A percentile compares a stretch with the other conserved stretches of the same genome.
Conservation (phyloP, 2,113 vertebrate genomes). For the Halcyon senegalensis region DNA sequence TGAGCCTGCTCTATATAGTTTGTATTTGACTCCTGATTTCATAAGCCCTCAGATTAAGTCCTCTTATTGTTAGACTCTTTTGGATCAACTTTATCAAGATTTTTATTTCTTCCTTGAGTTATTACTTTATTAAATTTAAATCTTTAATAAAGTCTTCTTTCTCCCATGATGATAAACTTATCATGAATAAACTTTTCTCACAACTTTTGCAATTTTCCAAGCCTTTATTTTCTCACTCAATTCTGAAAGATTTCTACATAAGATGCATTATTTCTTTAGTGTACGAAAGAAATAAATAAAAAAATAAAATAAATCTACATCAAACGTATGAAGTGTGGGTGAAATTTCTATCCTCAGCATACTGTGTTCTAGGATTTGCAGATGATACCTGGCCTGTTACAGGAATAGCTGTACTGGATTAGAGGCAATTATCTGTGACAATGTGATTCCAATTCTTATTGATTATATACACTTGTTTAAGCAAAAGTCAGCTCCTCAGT, state of each 20-base stretch:
- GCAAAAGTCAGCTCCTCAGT: not conserved
- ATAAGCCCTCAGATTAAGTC: slow-evolving; percentile 55
- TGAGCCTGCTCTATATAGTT: not conserved
- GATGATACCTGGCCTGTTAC: not conserved
- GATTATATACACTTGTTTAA: not conserved
- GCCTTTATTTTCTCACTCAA: slow-evolving; percentile 3
- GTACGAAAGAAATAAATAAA: not conserved
- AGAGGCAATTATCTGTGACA: not conserved
- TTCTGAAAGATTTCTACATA: not conserved
- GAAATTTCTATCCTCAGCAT: not conserved
- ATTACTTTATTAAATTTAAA: slow-evolving; percentile 79
- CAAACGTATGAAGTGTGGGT: not conserved
- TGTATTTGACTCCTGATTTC: slow-evolving; percentile 18
- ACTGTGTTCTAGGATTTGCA: not conserved
- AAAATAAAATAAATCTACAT: not conserved
- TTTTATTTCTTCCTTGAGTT: slow-evolving; percentile 72
- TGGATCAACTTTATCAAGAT: slow-evolving; percentile 68
- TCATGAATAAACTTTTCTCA: slow-evolving; percentile 49
- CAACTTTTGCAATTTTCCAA: slow-evolving; percentile 26
- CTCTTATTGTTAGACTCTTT: slow-evolving; percentile 44
- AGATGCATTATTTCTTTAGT: not conserved
- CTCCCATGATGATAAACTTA: slow-evolving; percentile 62
- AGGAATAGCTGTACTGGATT: not conserved
- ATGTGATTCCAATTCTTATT: not conserved
- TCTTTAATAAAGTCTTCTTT: slow-evolving; percentile 72